These are phyloP conservation scores for Pterocles orientalis DNA, from an alignment of 2,113 vertebrate species.

Conservation along the genomic window DNA sequence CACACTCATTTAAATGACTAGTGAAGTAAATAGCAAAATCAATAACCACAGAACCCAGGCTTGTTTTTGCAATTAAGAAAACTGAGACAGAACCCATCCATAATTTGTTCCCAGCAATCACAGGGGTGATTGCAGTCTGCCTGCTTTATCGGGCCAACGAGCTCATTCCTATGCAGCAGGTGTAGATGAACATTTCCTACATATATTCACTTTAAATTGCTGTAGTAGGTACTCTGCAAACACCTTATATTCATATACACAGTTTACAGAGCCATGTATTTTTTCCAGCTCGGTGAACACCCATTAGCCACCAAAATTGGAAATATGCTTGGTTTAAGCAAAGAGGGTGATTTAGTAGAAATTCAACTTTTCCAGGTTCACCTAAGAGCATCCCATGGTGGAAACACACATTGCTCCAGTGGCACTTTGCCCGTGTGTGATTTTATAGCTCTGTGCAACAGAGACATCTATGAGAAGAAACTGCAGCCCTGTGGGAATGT, in stretches of 20 bases:
- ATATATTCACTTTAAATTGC: neutral
- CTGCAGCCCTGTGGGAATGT: neutral
- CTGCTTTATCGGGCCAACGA: neutral
- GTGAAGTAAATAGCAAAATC: neutral
- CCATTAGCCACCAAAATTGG: neutral
- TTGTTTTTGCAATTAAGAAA: neutral
- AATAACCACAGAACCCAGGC: neutral
- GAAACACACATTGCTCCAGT: fast-evolving
- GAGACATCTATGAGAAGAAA: neutral
- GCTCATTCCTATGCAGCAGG: neutral
- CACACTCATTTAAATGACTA: neutral
- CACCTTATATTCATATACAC: neutral
- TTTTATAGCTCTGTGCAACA: neutral
- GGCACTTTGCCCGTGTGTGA: neutral
- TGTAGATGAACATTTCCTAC: neutral
- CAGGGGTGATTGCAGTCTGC: neutral
- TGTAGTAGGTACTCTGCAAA: neutral
- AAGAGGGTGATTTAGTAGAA: neutral
- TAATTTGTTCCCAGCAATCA: neutral
- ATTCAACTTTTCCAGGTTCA: neutral
- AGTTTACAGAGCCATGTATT: neutral
- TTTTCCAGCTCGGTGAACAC: neutral
- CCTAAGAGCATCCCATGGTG: fast-evolving
- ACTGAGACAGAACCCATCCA: neutral
- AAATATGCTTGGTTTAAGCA: neutral